phyloP scores from a whole-genome alignment of 2,888 invertebrate species.

The Galerucella pusilla region DNA sequence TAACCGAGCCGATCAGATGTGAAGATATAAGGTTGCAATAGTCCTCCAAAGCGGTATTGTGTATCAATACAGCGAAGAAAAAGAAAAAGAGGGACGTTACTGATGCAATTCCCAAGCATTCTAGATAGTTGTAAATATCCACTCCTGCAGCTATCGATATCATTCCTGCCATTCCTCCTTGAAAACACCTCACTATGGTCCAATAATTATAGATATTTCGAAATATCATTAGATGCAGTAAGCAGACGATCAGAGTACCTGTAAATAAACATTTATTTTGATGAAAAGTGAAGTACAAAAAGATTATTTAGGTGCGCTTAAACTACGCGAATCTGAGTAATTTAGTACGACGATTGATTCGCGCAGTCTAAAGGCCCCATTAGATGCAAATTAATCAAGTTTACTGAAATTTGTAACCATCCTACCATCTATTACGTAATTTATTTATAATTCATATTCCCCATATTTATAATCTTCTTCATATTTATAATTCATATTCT shows the following conservation, averaged over 20 bases:
- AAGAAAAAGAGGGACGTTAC: slow-evolving; percentile 51
- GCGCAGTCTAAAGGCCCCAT: no score
- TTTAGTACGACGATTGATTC: no score
- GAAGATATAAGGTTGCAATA: slow-evolving; percentile 59
- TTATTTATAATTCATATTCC: no score
- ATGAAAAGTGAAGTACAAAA: no score
- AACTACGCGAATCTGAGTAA: no score
- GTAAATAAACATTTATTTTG: slow-evolving; percentile 17
- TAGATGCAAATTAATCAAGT: no score
- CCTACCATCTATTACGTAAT: no score
- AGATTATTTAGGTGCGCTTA: no score
- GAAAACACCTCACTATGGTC: slow-evolving; percentile 60
- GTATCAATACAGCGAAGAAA: slow-evolving; percentile 54
- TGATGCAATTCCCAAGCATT: slow-evolving; percentile 50
- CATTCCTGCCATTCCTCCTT: slow-evolving; percentile 59
- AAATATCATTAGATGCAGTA: slow-evolving; percentile 50
- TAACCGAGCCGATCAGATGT: slow-evolving; percentile 56
- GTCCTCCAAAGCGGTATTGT: slow-evolving; percentile 60
- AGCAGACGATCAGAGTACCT: slow-evolving; percentile 48
- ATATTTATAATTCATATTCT: no score
- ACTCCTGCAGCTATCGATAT: slow-evolving; percentile 58
- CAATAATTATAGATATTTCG: slow-evolving; percentile 58
- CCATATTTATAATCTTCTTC: no score
- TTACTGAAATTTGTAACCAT: no score
- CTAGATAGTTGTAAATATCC: slow-evolving; percentile 55